Percentiles rank a stretch among this genome's conserved stretches.
These are phyloP conservation scores for Leptopilina boulardi DNA, from an alignment of 1,140 invertebrate species.

Conservation along the genomic window DNA sequence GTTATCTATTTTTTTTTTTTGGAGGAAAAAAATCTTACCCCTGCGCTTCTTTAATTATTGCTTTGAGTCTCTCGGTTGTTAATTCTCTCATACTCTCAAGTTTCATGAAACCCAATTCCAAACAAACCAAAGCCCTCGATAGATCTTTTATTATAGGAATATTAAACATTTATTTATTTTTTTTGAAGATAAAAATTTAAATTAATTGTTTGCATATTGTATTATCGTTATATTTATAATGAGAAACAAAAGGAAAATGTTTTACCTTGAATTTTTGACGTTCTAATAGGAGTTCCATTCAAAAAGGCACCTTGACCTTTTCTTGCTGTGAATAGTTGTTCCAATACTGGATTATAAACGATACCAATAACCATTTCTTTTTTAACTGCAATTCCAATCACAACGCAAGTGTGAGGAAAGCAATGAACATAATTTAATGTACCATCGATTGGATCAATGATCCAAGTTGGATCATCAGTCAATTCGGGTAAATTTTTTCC, in stretches of 20 bases:
- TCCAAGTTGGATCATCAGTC: constrained; percentile 92
- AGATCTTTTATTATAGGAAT: constrained; percentile 56
- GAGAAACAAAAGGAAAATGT: neutral
- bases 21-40: constrained; percentile 62
- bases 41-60: constrained; percentile 61
- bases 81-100: constrained; percentile 62
- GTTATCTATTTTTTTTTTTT: constrained; percentile 26
- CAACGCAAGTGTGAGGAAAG: constrained; percentile 81
- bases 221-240: neutral
- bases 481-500: constrained; percentile 79
- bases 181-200: neutral
- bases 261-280: constrained; percentile 64
- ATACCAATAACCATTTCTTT: constrained; percentile 84
- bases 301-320: constrained; percentile 86
- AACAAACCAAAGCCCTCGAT: constrained; percentile 65
- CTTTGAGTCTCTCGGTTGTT: constrained; percentile 64
- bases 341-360: constrained; percentile 86
- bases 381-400: constrained; percentile 82
- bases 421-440: constrained; percentile 85
- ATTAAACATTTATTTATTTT: neutral
- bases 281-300: constrained; percentile 74
- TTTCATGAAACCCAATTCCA: constrained; percentile 69
- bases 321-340: constrained; percentile 85
- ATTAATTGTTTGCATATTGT: too few relatives aligned
- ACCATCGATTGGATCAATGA: constrained; percentile 89